Evolutionary conservation across 2,888 invertebrate species (phyloP).

Genomic region (Plagodis pulveraria): DNA sequence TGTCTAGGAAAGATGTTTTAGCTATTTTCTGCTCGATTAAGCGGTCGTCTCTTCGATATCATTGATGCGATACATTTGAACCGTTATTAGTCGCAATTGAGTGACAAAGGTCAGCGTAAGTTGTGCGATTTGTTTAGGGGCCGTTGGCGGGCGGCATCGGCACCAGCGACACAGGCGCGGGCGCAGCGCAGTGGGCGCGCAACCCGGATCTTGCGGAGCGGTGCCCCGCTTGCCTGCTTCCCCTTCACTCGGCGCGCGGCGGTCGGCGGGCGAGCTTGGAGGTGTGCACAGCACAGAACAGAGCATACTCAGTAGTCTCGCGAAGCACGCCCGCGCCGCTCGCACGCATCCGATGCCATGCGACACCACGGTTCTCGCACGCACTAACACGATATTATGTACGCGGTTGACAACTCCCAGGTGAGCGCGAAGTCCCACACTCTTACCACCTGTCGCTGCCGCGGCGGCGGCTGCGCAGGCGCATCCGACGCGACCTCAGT

Average conservation of each 20-base stretch:
- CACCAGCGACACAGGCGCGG: conserved; percentile 31
- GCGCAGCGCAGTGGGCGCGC: conserved; percentile 80
- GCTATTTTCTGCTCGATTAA: too few relatives aligned
- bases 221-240: conserved; percentile 79
- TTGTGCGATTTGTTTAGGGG: conserved; percentile 68
- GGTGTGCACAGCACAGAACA: conserved; percentile 44
- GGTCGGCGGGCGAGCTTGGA: conserved; percentile 69
- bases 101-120: conserved; percentile 68
- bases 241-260: conserved; percentile 79
- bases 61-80: conserved; percentile 36
- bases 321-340: conserved; percentile 70
- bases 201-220: conserved; percentile 80
- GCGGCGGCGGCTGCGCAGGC: conserved; percentile 22
- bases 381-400: conserved; percentile 75
- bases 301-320: conserved; percentile 66
- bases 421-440: conserved; percentile 71
- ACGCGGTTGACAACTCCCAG: conserved; percentile 80
- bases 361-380: conserved; percentile 64
- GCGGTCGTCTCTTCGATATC: neutral
- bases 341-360: conserved; percentile 67
- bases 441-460: conserved; percentile 37
- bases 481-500: conserved; percentile 39
- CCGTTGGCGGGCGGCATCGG: conserved; percentile 40
- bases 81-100: conserved; percentile 46
- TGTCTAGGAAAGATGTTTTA: too few relatives aligned